Evolutionary conservation across 2,113 vertebrate species (phyloP).

Genomic region (Takifugu flavidus): DNA sequence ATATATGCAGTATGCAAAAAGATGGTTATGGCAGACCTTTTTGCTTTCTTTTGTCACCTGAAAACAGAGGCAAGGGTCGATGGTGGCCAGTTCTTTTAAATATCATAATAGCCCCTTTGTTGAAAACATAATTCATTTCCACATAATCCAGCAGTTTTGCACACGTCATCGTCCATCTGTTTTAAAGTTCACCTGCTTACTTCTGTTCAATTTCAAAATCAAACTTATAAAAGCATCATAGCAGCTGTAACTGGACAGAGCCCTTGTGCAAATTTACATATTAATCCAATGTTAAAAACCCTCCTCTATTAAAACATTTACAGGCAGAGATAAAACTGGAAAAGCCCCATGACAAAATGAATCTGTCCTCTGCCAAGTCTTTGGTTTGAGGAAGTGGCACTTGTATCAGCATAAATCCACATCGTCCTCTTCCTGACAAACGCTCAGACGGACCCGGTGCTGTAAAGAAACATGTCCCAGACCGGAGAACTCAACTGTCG

Average conservation of each 20-base stretch:
- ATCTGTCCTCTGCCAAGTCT: constrained; percentile 58
- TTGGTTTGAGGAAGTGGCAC: constrained; percentile 47
- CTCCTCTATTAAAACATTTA: constrained; percentile 72
- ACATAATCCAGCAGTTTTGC: constrained; percentile 55
- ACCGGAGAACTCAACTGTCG: constrained; percentile 25
- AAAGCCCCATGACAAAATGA: constrained; percentile 73
- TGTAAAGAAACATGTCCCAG: constrained; percentile 13
- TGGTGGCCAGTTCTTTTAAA: background rate
- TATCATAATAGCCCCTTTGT: no score
- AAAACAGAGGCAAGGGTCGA: background rate
- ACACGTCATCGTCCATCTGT: constrained; percentile 49
- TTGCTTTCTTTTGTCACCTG: constrained; percentile 43
- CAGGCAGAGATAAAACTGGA: constrained; percentile 72
- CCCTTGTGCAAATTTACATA: constrained; percentile 76
- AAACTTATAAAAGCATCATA: constrained; percentile 77
- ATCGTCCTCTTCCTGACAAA: background rate
- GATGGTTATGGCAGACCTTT: constrained; percentile 51
- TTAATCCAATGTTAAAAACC: constrained; percentile 78
- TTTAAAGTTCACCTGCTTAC: constrained; percentile 57
- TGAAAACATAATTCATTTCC: constrained; percentile 30
- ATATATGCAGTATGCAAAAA: constrained; percentile 73
- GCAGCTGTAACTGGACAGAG: constrained; percentile 65
- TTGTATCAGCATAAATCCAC: constrained; percentile 49
- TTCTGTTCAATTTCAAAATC: constrained; percentile 75
- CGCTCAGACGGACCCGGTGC: no score